Percentiles rank a stretch among this genome's conserved stretches.
Evolutionary conservation across 2,113 vertebrate species (phyloP).

Genomic region (Salvelinus sp.): DNA sequence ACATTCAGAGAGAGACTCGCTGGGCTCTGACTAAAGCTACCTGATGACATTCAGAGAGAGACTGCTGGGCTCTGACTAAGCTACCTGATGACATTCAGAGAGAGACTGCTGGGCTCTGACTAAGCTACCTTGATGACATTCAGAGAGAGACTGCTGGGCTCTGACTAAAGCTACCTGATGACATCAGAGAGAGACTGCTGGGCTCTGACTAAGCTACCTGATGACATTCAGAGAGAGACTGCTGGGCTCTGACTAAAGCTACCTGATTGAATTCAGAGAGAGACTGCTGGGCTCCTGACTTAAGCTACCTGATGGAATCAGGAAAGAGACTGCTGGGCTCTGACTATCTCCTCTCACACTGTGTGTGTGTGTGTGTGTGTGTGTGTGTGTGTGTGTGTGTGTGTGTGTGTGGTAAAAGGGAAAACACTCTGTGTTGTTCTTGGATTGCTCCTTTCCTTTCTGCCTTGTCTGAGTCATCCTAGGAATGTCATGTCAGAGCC

Average conservation of each 20-base stretch:
- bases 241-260: too few relatives aligned
- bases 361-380: constrained; percentile 19
- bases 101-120: not conserved
- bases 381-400: not conserved
- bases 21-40: too few relatives aligned
- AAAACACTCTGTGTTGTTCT: constrained; percentile 34
- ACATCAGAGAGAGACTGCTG: too few relatives aligned
- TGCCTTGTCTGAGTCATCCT: constrained; percentile 11
- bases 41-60: too few relatives aligned
- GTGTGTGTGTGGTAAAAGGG: not conserved
- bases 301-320: constrained; percentile 1
- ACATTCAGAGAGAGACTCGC: not conserved
- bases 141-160: not conserved
- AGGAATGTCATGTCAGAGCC: constrained; percentile 26
- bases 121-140: not conserved
- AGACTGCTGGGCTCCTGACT: not conserved
- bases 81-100: not conserved
- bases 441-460: constrained; percentile 38
- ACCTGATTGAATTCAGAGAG: too few relatives aligned
- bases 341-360: not conserved
- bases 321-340: not conserved
- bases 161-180: too few relatives aligned
- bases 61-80: not conserved
- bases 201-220: not conserved
- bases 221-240: not conserved